Evolutionary conservation across 1,140 invertebrate genomes (phyloP).

Genomic region (Eupristina koningsbergeri): DNA sequence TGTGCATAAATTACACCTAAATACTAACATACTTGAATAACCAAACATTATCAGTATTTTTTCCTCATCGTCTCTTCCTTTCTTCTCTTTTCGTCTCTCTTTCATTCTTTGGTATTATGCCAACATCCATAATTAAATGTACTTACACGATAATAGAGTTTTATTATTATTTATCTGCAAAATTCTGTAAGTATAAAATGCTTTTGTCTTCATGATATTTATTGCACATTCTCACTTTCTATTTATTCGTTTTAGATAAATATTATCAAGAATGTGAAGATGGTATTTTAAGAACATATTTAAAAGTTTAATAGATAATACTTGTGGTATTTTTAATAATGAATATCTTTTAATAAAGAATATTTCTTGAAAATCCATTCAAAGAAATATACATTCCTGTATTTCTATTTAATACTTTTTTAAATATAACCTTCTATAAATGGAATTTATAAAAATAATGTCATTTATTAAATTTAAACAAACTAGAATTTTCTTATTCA

Average conservation of each 20-base stretch:
- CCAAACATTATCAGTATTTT: not conserved
- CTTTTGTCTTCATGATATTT: not conserved
- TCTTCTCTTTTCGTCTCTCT: not conserved
- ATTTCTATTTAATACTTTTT: no score
- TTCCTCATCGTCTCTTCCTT: not conserved
- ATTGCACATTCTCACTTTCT: not conserved
- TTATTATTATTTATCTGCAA: constrained; percentile 72
- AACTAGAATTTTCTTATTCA: no score
- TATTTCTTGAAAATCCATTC: no score
- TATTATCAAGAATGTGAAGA: not conserved
- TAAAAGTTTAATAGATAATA: not conserved
- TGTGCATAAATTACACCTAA: not conserved
- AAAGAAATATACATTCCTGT: no score
- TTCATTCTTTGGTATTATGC: constrained; percentile 64
- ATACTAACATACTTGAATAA: not conserved
- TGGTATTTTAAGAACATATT: not conserved
- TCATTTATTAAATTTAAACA: not conserved
- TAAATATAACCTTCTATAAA: no score
- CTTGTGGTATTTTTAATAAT: not conserved
- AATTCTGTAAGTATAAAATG: not conserved
- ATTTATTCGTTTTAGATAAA: not conserved
- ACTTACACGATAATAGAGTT: constrained; percentile 72
- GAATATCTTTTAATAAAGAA: no score
- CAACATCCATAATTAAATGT: constrained; percentile 67
- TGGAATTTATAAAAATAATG: no score